These are phyloP conservation scores for Mantis religiosa DNA, from an alignment of 2,888 invertebrate species.

Conservation along the genomic window DNA sequence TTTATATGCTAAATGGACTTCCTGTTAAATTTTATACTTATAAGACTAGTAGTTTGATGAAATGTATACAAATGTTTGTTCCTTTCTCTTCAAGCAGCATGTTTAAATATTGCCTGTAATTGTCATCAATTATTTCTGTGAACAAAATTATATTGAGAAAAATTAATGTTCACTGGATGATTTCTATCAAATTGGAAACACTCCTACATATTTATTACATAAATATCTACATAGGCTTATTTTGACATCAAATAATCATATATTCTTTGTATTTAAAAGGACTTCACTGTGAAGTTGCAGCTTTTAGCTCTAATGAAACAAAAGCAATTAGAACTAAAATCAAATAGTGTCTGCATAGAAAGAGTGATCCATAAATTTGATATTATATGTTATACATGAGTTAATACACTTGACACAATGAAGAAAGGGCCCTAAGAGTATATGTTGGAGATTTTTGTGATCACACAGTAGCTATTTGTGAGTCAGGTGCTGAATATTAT, in stretches of 20 bases:
- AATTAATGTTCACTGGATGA: neutral
- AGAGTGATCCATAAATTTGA: neutral
- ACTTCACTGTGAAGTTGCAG: neutral
- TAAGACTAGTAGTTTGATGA: neutral
- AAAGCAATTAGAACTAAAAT: neutral
- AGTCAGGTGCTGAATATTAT: neutral
- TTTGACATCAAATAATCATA: neutral
- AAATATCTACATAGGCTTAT: neutral
- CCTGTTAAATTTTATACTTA: neutral
- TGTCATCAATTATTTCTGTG: neutral
- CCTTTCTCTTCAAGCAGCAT: neutral
- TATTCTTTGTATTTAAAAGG: neutral
- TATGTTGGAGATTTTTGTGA: neutral
- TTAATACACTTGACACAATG: neutral
- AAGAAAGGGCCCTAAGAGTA: neutral
- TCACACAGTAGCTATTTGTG: neutral
- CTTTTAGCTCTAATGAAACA: neutral
- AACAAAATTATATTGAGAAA: neutral
- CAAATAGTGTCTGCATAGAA: neutral
- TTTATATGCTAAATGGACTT: neutral
- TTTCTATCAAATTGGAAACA: neutral
- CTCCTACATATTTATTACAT: neutral
- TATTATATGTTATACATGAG: neutral
- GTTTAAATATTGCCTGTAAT: neutral
- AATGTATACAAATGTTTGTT: neutral